phyloP scores from a whole-genome alignment of 2,888 invertebrate genomes.

The Ophion costatus region DNA sequence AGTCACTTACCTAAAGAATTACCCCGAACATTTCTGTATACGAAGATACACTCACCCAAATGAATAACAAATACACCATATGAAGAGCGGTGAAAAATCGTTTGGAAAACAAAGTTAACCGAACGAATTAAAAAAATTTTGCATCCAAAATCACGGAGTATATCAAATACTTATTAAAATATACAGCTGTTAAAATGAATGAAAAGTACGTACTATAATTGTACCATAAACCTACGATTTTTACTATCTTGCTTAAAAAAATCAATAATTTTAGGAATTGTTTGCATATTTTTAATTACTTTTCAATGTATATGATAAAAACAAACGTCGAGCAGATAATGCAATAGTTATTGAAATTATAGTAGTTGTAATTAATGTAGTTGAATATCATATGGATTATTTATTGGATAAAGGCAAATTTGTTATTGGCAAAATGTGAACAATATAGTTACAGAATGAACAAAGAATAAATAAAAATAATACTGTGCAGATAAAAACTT shows the following conservation, averaged over 20 bases:
- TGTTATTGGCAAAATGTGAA: too few relatives aligned
- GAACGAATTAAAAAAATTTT: neutral
- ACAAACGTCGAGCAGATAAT: too few relatives aligned
- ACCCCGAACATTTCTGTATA: neutral
- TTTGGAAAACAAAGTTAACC: neutral
- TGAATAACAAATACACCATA: neutral
- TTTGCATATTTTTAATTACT: too few relatives aligned
- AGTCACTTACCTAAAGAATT: too few relatives aligned
- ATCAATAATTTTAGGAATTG: too few relatives aligned
- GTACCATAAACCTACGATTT: too few relatives aligned
- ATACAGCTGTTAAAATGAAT: neutral
- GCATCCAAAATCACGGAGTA: neutral
- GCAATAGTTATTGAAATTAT: too few relatives aligned
- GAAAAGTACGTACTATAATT: too few relatives aligned
- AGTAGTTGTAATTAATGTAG: too few relatives aligned
- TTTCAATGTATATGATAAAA: too few relatives aligned
- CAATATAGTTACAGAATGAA: neutral
- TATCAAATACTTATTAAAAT: neutral
- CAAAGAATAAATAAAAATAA: neutral
- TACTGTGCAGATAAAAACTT: constrained; percentile 35
- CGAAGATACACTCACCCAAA: neutral
- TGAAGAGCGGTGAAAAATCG: neutral
- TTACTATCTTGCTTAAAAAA: too few relatives aligned
- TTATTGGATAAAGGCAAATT: neutral
- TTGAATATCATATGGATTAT: neutral